Base-by-base conservation (phyloP, 2,797 vertebrate genomes). In the Staurois parvus region DNA sequence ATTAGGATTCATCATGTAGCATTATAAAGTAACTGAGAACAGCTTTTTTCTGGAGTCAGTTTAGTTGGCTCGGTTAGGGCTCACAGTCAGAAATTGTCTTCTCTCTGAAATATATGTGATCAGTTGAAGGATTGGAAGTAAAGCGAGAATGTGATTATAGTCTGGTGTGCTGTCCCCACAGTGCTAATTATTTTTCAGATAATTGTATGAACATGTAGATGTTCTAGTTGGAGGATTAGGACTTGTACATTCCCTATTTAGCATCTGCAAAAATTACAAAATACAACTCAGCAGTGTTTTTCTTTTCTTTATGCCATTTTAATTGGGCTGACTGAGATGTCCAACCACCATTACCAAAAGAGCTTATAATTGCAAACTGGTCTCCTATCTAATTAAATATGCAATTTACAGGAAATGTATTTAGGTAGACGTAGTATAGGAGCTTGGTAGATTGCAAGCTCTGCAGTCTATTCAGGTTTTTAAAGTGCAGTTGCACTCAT, bases 141-240 rank as follows among this genome's bases (percentile, higher is more conserved):
- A 64, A 24, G 21, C 34, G 64, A 42, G 48, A 56, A 62, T 76
- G 24, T 77, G 40, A 77, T 66, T 64, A 77, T 66, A 77, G 26
- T 48, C 26, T 28, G 21, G 26, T 48, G 64, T 29, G 15, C 34
- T 45, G 34, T 19, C 21, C 59, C 48, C n/a, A 12, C 64, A 66
- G 64, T 26, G 64, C 64, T 29, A 26, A 66, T 40, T 78, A 78
- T 79, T 40, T 19, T 40, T 21, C 40, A 26, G 37, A 79, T 68
- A 48, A 79, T 48, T 45, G 40, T 59, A 59, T n/a, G 21, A 59
- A 59, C 52, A 59, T 59, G 52, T 11, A 45, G 26, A 29, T 24
- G 37, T 68, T 30, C 64, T 13, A 28, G 64, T 42, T 21, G 9
- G 4, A 30, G 34, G 21, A 45, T 19, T 26, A 26, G 26, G n/a